A percentile compares a stretch with the other conserved stretches of the same genome.
phyloP scores from a whole-genome alignment of 1,140 invertebrate genomes.

The Ectropis grisescens region DNA sequence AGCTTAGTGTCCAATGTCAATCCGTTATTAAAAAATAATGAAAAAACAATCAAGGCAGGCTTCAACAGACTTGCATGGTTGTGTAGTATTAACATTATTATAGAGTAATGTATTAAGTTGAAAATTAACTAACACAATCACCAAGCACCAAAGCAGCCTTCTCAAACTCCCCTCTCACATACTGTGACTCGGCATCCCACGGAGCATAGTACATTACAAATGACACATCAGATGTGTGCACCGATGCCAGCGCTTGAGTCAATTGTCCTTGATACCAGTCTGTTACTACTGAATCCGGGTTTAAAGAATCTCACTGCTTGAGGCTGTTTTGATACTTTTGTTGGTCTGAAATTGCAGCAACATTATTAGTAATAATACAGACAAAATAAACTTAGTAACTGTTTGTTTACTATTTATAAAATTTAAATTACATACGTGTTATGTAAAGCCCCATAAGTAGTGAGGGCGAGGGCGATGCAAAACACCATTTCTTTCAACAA shows the following conservation, averaged over 20 bases:
- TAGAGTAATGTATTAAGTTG: too few species aligned
- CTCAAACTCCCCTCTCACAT: conserved; percentile 79
- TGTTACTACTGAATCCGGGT: conserved; percentile 73
- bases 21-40: too few species aligned
- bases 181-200: conserved; percentile 87
- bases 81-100: too few species aligned
- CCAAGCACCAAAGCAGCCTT: conserved; percentile 78
- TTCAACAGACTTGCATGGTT: too few species aligned
- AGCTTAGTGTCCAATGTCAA: too few species aligned
- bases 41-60: too few species aligned
- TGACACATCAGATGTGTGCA: conserved; percentile 75
- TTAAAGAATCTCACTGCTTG: conserved; percentile 78
- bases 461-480: conserved; percentile 67
- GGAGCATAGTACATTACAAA: conserved; percentile 93
- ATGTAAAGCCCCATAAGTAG: conserved; percentile 73
- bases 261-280: conserved; percentile 84
- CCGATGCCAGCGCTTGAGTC: conserved; percentile 71
- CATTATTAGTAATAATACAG: background rate
- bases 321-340: conserved; percentile 77
- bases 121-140: conserved; percentile 75
- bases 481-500: conserved; percentile 58
- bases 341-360: conserved; percentile 77
- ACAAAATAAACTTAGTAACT: background rate
- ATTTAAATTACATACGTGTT: conserved; percentile 69
- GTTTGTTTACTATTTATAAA: background rate